Base-by-base conservation (phyloP, 2,113 vertebrate species). In the Acrocephalus kingi region DNA sequence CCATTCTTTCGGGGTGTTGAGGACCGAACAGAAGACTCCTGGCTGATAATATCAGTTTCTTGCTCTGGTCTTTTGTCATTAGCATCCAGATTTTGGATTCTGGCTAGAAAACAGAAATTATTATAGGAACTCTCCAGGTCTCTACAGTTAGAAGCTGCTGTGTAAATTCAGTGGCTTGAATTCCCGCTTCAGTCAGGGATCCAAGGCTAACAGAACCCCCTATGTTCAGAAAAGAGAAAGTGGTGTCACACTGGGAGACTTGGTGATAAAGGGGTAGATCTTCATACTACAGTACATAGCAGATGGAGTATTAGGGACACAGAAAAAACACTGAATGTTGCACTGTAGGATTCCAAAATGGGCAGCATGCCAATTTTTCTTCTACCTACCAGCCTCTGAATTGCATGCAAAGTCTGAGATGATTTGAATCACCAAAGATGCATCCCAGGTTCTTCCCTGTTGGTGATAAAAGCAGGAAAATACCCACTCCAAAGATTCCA, bases 1-100 rank as follows among this genome's bases (percentile, higher is more conserved):
- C 99, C 98, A 1, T 99, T 99, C 54, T 97, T 98, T 12, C 97
- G 97, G 7, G 98, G 98, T 3, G 94, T 97, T 10, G 97, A 98
- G 5, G 97, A 97, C 28, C 96, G 95, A 52, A 94, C 78, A 15
- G 98, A 98, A 55, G 98, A 97, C 74, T 98, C 98, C 81, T 98
- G 98, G 88, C 98, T 98, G 20, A 97, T 94, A 16, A 98, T 80
- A n/a, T 99, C 98, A 17, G 95, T 96, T 66, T 99, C 98, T 80
- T 97, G 98, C 2, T 98, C 98, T 8, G 97, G 84, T 64, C 98
- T 98, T 85, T 98, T 98, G 66, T 98, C 97, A 21, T 84, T 98
- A 15, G 97, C 97, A 51, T 99, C 99, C 25, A 98, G 97, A 84
- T 97, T 97, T 94, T 99, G 99, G 41, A 99, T 98, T 66, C 98